These are phyloP conservation scores for Habropoda laboriosa DNA, from an alignment of 1,140 invertebrate species.

Conservation along the genomic window DNA sequence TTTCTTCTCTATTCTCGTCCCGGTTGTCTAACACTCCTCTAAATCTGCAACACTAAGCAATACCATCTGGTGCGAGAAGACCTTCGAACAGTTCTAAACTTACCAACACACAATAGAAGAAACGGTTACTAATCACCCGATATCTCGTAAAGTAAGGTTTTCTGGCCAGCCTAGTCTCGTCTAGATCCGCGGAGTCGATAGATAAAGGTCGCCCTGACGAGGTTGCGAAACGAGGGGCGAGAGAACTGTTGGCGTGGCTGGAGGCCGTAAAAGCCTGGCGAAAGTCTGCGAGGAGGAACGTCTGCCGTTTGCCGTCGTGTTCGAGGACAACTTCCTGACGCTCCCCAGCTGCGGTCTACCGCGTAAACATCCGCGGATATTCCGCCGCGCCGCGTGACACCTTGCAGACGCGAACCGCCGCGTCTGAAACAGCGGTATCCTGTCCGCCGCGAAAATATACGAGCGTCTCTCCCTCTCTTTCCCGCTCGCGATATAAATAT, in stretches of 20 bases:
- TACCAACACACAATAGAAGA: too few species aligned
- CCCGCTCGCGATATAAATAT: slow-evolving; percentile 24
- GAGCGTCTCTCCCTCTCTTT: too few species aligned
- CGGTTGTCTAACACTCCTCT: too few species aligned
- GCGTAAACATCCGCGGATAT: slow-evolving; percentile 35
- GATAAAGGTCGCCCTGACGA: neutral
- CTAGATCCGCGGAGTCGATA: neutral
- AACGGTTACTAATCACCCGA: too few species aligned
- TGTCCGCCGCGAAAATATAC: slow-evolving; percentile 29
- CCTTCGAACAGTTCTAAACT: too few species aligned
- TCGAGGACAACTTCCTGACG: slow-evolving; percentile 41
- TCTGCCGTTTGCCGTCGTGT: neutral
- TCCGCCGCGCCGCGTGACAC: slow-evolving; percentile 17
- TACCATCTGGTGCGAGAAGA: too few species aligned
- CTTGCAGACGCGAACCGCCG: neutral
- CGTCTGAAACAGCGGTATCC: neutral
- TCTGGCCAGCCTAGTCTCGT: too few species aligned
- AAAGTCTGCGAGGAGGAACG: slow-evolving; percentile 26
- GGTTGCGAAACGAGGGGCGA: neutral
- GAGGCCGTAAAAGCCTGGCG: slow-evolving; percentile 10
- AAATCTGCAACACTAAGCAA: too few species aligned
- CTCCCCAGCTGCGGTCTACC: slow-evolving; percentile 32
- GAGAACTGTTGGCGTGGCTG: neutral
- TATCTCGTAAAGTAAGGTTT: too few species aligned
- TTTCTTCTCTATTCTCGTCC: too few species aligned